Conservation (phyloP, 2,113 vertebrate species). For the Melanotaenia duboulayi region DNA sequence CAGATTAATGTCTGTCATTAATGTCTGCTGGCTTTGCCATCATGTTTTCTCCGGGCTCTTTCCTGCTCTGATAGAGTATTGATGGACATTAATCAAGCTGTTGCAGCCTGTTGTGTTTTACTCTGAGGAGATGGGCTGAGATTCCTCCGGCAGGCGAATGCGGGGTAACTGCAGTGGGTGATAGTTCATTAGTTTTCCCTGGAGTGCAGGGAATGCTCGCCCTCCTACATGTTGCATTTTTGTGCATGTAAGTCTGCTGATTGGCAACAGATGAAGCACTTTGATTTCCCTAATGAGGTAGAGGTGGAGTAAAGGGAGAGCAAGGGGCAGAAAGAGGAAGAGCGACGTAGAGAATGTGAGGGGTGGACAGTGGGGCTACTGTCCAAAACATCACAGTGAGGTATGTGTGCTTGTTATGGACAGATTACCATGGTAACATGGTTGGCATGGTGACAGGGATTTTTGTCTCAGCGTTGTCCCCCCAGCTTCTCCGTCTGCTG, state of each 20-base stretch:
- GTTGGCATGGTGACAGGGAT: slow-evolving; percentile 47
- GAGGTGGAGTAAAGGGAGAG: too few relatives aligned
- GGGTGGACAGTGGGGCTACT: slow-evolving; percentile 42
- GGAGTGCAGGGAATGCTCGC: not conserved
- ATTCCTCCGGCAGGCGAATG: too few relatives aligned
- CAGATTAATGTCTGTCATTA: not conserved
- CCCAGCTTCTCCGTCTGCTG: not conserved
- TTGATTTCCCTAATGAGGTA: slow-evolving; percentile 60
- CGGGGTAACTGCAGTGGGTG: not conserved
- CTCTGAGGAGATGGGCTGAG: not conserved
- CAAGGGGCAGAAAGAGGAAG: not conserved
- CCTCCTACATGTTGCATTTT: slow-evolving; percentile 8
- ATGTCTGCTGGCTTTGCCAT: not conserved
- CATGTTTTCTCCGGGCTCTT: not conserved
- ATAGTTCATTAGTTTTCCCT: not conserved
- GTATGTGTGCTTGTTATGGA: slow-evolving; percentile 9
- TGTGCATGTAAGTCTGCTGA: not conserved
- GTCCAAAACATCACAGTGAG: slow-evolving; percentile 38
- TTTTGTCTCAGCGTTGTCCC: slow-evolving; percentile 9
- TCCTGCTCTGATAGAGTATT: slow-evolving; percentile 6
- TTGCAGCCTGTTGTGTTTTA: not conserved
- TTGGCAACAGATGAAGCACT: slow-evolving; percentile 55
- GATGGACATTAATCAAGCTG: slow-evolving; percentile 5
- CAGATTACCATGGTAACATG: slow-evolving; percentile 32
- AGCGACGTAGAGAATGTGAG: too few relatives aligned